These are phyloP conservation scores for Monoplex corrugatus DNA, from an alignment of 2,888 invertebrate genomes.

Conservation along the genomic window DNA sequence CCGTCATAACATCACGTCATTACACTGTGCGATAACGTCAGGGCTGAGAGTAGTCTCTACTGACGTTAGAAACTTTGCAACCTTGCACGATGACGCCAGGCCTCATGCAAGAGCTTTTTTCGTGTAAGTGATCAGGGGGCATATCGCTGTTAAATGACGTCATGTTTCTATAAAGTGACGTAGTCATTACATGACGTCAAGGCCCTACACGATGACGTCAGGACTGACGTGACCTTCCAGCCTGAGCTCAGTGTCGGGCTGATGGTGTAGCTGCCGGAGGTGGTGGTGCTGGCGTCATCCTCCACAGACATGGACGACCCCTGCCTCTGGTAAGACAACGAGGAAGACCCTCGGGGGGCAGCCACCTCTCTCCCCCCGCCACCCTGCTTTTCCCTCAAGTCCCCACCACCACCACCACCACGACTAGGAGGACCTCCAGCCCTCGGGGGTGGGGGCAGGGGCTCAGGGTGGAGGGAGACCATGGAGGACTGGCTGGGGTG, in stretches of 20 bases:
- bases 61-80: too few species aligned
- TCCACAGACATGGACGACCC: constrained; percentile 62
- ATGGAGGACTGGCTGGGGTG: neutral
- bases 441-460: neutral
- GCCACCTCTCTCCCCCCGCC: neutral
- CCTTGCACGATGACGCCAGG: too few species aligned
- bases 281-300: constrained; percentile 73
- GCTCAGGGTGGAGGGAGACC: neutral
- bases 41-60: too few species aligned
- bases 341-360: neutral
- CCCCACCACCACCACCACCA: neutral
- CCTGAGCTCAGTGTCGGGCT: constrained; percentile 65
- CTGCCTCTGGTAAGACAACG: constrained; percentile 42
- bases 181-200: neutral
- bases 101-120: too few species aligned
- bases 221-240: constrained; percentile 59
- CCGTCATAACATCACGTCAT: too few species aligned
- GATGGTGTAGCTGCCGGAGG: constrained; percentile 73
- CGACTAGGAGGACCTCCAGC: constrained; percentile 24
- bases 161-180: too few species aligned
- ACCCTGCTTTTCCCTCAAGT: too few species aligned
- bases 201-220: constrained; percentile 59
- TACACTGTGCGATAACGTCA: too few species aligned
- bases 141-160: too few species aligned
- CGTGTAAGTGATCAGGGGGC: too few species aligned